Base-by-base conservation (phyloP, 2,888 invertebrate genomes). In the Morpho deidamia region DNA sequence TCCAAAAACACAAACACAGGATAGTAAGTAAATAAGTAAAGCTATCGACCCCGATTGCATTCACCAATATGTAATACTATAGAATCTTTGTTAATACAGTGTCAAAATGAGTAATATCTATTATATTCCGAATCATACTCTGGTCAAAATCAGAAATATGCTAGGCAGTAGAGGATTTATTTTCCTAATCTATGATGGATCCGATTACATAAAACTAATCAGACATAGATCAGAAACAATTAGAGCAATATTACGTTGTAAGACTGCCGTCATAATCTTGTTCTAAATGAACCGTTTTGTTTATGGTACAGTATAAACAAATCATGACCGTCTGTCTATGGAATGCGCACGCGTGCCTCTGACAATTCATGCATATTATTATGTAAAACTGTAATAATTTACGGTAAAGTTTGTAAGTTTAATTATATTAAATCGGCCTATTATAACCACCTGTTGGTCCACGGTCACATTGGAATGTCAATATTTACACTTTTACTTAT, bases 321-420 rank as follows among this genome's bases (percentile, higher is more conserved):
- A 43, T 39, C 44, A 51, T 57, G 59, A 59, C 59, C 51, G 44
- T 23, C 33, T 43, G 40, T n/a, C 51, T 37, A 32, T 50, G 59
- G 59, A 59, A 59, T 59, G 59, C 43, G 49, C 37, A 42, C 45
- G 46, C 46, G 49, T 44, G 46, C 46, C 54, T 49, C 50, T 52
- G 59, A 57, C 54, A 54, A 51, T 46, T 38, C 47, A 44, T 47
- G 53, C 14, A 40, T 38, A 41, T 47, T 35, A 45, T 49, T 51
- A 48, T 50, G 46, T 35, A 55, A 49, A 43, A 8, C 14, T 37
- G 52, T 39, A 11, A 42, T 51, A 12, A 11, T 23, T 45, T 44
- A 45, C n/a, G 35, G 12, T 14, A 35, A 40, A 12, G 11, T 33
- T 40, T 43, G 41, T 11, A 41, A 34, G 12, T 11, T 12, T 34